Base-by-base conservation (phyloP, 1,140 invertebrate species). In the Ceratina japonica region DNA sequence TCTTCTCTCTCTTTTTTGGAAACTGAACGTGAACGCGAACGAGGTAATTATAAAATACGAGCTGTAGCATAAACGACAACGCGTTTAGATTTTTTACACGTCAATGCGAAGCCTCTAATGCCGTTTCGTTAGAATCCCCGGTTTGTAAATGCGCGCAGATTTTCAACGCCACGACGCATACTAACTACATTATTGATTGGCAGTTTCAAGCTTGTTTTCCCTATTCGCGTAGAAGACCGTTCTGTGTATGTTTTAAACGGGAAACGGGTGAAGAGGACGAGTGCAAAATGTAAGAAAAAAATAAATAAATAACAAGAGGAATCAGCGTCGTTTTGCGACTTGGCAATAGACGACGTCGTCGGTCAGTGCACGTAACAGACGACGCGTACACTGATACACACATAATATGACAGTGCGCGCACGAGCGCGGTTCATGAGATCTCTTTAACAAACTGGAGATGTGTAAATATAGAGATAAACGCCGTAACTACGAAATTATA, bases 11-110 rank as follows among this genome's bases (percentile, higher is more conserved):
- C 37, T 12, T 79, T 69, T 59, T 63, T 72, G 61, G 54, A 24
- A 27, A 68, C 15, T 63, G 22, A 52, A 58, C 3, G 24, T 18
- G 65, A 44, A 72, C 68, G 78, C 74, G 64, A 76, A 76, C 80
- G 70, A 75, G 69, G 27, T 64, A 71, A 2, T 37, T 59, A 65
- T 59, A 61, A 62, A 58, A 70, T 66, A 69, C 51, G 73, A 71
- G 68, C 66, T 49, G 76, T 81, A 71, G 72, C 61, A 68, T 80
- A 86, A 63, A 81, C 81, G 84, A 37, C 37, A 37, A 75, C 87
- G 83, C 83, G 85, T 86, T 86, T 89, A 89, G 88, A 89, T 89
- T 89, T 89, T 89, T 85, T 89, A 89, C 87, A 88, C 83, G 79
- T 89, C 78, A 84, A 84, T 65, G 71, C 76, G 79, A 79, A 31